These are phyloP conservation scores for Helicolenus hilgendorfi DNA, from an alignment of 2,797 vertebrate genomes.

Conservation along the genomic window DNA sequence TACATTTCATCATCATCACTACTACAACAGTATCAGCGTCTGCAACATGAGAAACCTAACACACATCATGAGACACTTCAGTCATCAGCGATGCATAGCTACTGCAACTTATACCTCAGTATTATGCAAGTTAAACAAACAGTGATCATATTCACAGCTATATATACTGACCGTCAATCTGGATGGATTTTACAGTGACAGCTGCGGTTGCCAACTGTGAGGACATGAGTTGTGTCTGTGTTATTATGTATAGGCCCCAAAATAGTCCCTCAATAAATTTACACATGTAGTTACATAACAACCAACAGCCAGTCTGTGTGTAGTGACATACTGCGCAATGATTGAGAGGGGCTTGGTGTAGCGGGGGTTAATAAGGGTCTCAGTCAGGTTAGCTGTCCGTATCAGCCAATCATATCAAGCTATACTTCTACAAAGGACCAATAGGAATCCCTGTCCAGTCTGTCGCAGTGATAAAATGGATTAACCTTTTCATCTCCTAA, in stretches of 20 bases:
- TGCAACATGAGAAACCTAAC: slow-evolving; percentile 10
- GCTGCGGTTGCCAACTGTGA: slow-evolving; percentile 51
- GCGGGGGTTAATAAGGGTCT: slow-evolving; percentile 51
- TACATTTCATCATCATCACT: not conserved
- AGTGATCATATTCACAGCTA: slow-evolving; percentile 42
- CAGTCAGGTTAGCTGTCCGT: not conserved
- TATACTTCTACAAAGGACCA: slow-evolving; percentile 36
- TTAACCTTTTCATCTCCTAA: slow-evolving; percentile 74
- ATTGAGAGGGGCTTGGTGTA: slow-evolving; percentile 16
- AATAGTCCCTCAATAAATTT: slow-evolving; percentile 53
- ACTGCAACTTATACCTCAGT: not conserved
- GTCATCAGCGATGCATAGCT: not conserved
- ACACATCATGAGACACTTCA: not conserved
- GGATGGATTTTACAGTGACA: slow-evolving; percentile 40
- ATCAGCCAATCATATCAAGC: slow-evolving; percentile 62
- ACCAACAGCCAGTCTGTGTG: slow-evolving; percentile 1
- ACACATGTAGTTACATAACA: slow-evolving; percentile 63
- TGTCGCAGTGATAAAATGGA: slow-evolving; percentile 38
- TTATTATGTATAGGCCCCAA: not conserved
- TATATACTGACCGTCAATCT: slow-evolving; percentile 28
- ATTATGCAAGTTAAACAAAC: slow-evolving; percentile 37
- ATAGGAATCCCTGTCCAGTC: slow-evolving; percentile 19
- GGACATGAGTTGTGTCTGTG: slow-evolving; percentile 9
- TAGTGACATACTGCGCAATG: slow-evolving; percentile 62
- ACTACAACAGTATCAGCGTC: not conserved